These are phyloP conservation scores for Melanotaenia pygmaea DNA, from an alignment of 2,797 vertebrate genomes.

Conservation along the genomic window DNA sequence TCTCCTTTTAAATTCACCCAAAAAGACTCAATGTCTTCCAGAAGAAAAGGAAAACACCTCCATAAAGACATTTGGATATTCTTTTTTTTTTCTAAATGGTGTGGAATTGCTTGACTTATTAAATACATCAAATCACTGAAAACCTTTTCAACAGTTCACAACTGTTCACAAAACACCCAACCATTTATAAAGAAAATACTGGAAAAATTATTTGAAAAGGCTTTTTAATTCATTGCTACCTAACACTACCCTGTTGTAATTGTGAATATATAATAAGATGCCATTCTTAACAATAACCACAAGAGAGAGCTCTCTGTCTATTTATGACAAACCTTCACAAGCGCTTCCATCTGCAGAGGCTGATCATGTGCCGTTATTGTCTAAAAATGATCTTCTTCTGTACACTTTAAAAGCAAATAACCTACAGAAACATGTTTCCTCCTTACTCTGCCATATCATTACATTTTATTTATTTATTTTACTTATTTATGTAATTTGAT, in stretches of 20 bases:
- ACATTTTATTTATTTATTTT: background rate
- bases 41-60: background rate
- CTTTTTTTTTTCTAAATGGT: too few species aligned
- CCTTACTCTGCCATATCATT: background rate
- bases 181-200: background rate
- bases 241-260: background rate
- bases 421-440: background rate
- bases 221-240: background rate
- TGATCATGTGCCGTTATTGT: background rate
- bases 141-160: background rate
- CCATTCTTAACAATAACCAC: constrained; percentile 24
- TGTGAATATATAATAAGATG: background rate
- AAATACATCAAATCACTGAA: too few species aligned
- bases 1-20: background rate
- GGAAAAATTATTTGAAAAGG: background rate
- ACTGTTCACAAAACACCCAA: background rate
- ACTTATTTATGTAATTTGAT: background rate
- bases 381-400: background rate
- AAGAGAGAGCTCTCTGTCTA: constrained; percentile 44
- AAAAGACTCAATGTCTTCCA: background rate
- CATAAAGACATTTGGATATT: too few species aligned
- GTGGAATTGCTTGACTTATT: too few species aligned
- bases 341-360: background rate
- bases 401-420: background rate
- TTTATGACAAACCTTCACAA: background rate